Evolutionary conservation across 2,797 vertebrate genomes (phyloP), one percentile per base, ranked within the genome.

Genomic region (Nasua narica): DNA sequence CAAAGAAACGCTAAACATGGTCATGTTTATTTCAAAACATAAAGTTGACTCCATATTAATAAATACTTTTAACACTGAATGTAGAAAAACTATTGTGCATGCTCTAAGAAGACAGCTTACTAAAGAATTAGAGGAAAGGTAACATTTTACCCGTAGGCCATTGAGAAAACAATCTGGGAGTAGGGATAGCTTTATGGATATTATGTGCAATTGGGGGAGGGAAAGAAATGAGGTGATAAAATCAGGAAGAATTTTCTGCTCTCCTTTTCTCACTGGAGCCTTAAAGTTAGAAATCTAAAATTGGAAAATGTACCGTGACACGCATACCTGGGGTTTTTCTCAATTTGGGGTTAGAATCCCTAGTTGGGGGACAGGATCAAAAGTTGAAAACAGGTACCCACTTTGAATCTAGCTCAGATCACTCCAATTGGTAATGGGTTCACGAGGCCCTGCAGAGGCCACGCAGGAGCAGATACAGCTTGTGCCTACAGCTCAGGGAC

Each of bases 1-100:
- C 90, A 93, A 94, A 76, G 76, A 72, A 18, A 79, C 32, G 81
- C 19, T 40, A 56, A 93, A 87, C 89, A 65, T 13, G 62, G 74
- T 43, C 76, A 92, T 6, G 2, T 97, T 97, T 97, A 97, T 98
- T 98, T 97, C 58, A 79, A 96, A 97, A 96, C n/a, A 62, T 58
- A 95, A 95, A 0, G 19, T 70, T 95, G 67, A 70, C 76, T 48
- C 89, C 69, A 67, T 43, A 40, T 87, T 86, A 96, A 97, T 97
- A 97, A 97, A 97, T 97, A 97, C 35, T 23, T 94, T 81, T 43
- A 90, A 95, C 40, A 88, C 16, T n/a, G 70, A 79, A 67, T 48
- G 0, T 91, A 94, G 84, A 84, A 91, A 54, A 97, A 96, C 48
- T 94, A 79, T 56, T 56, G n/a, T 87, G 69, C 37, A 46, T 40